Evolutionary conservation across 2,888 invertebrate genomes (phyloP), one percentile per base, ranked within the genome.

Genomic region (Eupithecia insigniata): DNA sequence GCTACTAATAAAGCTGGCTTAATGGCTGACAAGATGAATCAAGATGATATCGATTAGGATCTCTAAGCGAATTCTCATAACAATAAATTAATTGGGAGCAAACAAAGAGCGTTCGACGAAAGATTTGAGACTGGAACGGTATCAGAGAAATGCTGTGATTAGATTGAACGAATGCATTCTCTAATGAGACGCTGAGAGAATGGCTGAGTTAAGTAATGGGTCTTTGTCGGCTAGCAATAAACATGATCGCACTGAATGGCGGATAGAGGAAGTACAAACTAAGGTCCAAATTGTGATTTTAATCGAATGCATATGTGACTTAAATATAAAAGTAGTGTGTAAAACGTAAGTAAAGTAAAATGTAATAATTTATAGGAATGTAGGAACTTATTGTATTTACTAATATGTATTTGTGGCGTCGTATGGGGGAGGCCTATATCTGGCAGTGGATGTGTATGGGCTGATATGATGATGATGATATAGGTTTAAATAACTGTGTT

Each of bases 231-330:
- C 82, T 81, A 82, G 85, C 85, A 86, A 91, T 92, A 92, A 92
- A 92, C 90, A 90, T 91, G 89, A 90, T 90, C 87, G 86, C 90
- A 89, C 90, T 88, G 90, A 92, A 91, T 88, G 86, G 86, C 86
- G 85, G 83, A 84, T 85, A 77, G 84, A 89, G 92, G 92, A 92
- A 91, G 92, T 87, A 34, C n/a, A 36, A 5, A 16, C 12, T 26
- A 1, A 55, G 55, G 22, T 51, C 51, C n/a, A 51, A 51, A 51
- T 51, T 22, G 22, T 51, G 6, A 16, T 28, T 58, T 28, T 51
- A 22, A 51, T 51, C 51, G 51, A 51, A 51, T 51, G 10, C n/a
- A n/a, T n/a, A n/a, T n/a, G n/a, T n/a, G n/a, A n/a, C n/a, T n/a
- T n/a, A n/a, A n/a, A n/a, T n/a, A n/a, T n/a, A n/a, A n/a, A n/a